These are phyloP conservation scores for Camponotus fellah DNA, from an alignment of 2,888 invertebrate genomes.

Conservation along the genomic window DNA sequence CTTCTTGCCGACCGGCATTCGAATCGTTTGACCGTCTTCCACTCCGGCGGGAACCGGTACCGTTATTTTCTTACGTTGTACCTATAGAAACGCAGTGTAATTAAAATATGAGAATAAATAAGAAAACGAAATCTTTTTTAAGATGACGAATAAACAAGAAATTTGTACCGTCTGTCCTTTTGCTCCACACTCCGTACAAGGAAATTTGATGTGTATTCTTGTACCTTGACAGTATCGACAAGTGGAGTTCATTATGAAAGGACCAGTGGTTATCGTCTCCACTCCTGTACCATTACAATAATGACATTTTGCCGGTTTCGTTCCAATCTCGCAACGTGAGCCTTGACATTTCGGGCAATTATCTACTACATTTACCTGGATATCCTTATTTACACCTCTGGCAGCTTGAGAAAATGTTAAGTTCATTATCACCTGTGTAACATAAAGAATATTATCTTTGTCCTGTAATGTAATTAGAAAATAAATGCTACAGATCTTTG, in stretches of 20 bases:
- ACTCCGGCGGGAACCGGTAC: constrained; percentile 98
- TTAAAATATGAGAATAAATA: neutral
- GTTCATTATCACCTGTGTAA: constrained; percentile 92
- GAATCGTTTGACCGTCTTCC: constrained; percentile 98
- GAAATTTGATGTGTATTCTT: constrained; percentile 95
- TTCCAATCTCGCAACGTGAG: constrained; percentile 95
- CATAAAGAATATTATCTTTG: neutral
- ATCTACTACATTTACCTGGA: constrained; percentile 96
- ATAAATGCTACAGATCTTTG: neutral
- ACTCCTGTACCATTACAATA: constrained; percentile 99
- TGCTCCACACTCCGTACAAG: constrained; percentile 97
- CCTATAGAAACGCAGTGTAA: constrained; percentile 79
- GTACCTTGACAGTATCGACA: constrained; percentile 97
- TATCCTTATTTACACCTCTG: constrained; percentile 97
- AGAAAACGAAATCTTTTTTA: neutral
- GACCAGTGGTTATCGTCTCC: constrained; percentile 96
- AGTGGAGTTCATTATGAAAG: constrained; percentile 98
- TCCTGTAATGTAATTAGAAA: neutral
- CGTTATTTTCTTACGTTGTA: constrained; percentile 95
- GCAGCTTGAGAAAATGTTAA: constrained; percentile 98
- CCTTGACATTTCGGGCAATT: constrained; percentile 96
- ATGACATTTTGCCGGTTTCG: constrained; percentile 94
- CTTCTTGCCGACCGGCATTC: constrained; percentile 96
- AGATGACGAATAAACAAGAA: constrained; percentile 55
- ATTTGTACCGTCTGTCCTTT: constrained; percentile 93